A percentile compares a stretch with the other conserved stretches of the same genome.
Conservation (phyloP, 2,888 invertebrate genomes). For the Habroteleia sp. region DNA sequence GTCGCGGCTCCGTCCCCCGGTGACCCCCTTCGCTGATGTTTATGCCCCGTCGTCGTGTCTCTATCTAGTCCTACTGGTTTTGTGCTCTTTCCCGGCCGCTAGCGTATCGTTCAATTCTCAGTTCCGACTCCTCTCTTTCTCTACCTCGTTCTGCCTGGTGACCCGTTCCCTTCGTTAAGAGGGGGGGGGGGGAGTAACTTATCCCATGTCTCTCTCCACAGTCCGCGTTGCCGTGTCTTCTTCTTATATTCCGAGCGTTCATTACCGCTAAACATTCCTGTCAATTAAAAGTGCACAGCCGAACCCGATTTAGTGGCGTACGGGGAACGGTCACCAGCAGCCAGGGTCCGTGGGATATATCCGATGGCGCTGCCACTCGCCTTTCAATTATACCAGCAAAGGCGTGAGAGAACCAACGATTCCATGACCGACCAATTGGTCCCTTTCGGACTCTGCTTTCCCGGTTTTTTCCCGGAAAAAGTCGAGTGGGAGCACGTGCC, state of each 20-base stretch:
- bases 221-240: conserved; percentile 60
- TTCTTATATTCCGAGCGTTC: conserved; percentile 73
- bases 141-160: conserved; percentile 55
- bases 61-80: conserved; percentile 74
- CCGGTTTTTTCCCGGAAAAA: too few relatives aligned
- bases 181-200: conserved; percentile 7
- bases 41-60: conserved; percentile 78
- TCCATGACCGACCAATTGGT: too few relatives aligned
- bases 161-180: too few relatives aligned
- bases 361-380: conserved; percentile 62
- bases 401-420: too few relatives aligned
- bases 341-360: conserved; percentile 58
- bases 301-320: conserved; percentile 74
- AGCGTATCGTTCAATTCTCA: conserved; percentile 60
- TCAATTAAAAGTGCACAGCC: conserved; percentile 78
- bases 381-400: conserved; percentile 65
- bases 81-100: conserved; percentile 53
- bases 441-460: too few relatives aligned
- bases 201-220: conserved; percentile 41
- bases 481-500: too few relatives aligned
- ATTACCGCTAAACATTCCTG: conserved; percentile 80
- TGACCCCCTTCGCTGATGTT: conserved; percentile 72
- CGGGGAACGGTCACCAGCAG: conserved; percentile 46
- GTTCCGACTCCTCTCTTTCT: conserved; percentile 64
- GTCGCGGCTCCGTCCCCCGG: conserved; percentile 69